Evolutionary conservation across 2,888 invertebrate genomes (phyloP).

Genomic region (Microdon myrmicae): DNA sequence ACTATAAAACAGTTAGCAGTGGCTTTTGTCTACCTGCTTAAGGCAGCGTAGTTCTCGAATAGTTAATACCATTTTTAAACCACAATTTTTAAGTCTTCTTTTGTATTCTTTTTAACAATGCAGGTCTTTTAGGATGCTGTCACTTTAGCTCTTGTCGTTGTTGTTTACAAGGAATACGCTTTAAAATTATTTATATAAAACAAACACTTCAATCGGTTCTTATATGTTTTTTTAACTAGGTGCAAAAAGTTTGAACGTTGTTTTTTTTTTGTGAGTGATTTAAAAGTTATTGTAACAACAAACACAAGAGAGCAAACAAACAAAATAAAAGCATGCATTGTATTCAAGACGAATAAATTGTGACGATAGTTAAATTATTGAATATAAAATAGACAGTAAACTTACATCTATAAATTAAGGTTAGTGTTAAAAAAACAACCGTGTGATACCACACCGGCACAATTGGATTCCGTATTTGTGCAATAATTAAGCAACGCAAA

Average conservation of each 20-base stretch:
- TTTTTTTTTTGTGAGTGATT: constrained; percentile 1
- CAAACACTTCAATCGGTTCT: neutral
- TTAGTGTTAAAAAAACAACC: no score
- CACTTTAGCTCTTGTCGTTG: constrained; percentile 61
- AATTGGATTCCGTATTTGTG: no score
- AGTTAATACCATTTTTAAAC: no score
- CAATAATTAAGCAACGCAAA: no score
- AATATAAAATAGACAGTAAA: no score
- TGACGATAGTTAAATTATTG: no score
- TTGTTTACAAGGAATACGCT: constrained; percentile 48
- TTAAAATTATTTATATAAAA: constrained; percentile 13
- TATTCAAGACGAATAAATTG: no score
- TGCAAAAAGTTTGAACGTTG: constrained; percentile 1
- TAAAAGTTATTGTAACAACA: constrained; percentile 21
- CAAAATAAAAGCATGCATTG: constrained; percentile 46
- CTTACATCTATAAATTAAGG: no score
- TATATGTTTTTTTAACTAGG: neutral
- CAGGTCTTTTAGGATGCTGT: constrained; percentile 29
- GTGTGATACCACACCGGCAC: no score
- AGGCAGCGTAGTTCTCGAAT: no score
- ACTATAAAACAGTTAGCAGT: constrained; percentile 11
- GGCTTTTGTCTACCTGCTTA: constrained; percentile 2
- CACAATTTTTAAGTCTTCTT: constrained; percentile 7
- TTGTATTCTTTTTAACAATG: constrained; percentile 24
- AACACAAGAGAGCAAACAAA: constrained; percentile 45